Conservation (phyloP, 2,113 vertebrate species). For the Nesoenas mayeri region DNA sequence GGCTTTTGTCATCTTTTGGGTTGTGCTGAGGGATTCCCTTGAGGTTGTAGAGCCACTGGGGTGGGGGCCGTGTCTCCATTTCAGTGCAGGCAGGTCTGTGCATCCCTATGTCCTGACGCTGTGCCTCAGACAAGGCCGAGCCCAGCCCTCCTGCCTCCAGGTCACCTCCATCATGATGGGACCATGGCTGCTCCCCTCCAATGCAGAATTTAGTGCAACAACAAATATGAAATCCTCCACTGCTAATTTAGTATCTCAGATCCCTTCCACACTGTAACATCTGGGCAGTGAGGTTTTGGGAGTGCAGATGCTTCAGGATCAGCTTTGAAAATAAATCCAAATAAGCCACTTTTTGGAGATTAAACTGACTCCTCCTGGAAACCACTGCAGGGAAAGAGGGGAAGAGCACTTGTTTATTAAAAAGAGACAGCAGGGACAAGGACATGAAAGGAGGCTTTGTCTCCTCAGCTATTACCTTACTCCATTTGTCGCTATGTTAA, state of each 20-base stretch:
- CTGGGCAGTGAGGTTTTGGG: background rate
- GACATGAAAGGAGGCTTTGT: conserved; percentile 56
- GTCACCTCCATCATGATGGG: background rate
- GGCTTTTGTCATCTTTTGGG: background rate
- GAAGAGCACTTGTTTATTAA: conserved; percentile 45
- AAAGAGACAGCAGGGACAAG: conserved; percentile 2
- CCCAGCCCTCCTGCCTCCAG: background rate
- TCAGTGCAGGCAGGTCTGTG: background rate
- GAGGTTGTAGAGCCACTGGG: background rate
- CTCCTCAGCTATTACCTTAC: background rate
- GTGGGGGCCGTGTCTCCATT: rapidly evolving
- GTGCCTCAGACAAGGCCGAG: background rate
- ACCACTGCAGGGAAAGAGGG: background rate
- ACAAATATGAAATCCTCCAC: background rate
- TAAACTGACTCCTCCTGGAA: conserved; percentile 36
- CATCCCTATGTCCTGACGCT: background rate
- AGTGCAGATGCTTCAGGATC: background rate
- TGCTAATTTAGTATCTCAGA: background rate
- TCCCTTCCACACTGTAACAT: background rate
- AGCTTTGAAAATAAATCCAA: conserved; percentile 6
- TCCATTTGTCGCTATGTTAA: background rate
- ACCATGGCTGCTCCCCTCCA: background rate
- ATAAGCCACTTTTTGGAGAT: background rate
- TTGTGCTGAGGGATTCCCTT: background rate
- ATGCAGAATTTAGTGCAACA: background rate